A percentile compares a stretch with the other conserved stretches of the same genome.
Evolutionary conservation across 2,888 invertebrate species (phyloP).

Genomic region (Leptinotarsa rubiginosa): DNA sequence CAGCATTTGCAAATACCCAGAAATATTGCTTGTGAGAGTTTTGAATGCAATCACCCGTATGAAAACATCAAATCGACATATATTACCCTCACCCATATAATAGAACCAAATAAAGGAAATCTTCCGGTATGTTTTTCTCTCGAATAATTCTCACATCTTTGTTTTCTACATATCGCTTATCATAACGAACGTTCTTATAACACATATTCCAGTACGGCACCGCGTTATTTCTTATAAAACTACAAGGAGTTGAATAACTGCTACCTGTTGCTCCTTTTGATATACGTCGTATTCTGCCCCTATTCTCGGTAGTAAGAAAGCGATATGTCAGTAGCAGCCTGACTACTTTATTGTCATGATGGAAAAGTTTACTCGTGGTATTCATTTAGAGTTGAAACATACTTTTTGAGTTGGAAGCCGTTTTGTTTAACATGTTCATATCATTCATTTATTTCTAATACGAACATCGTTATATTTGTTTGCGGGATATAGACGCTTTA

Average conservation of each 20-base stretch:
- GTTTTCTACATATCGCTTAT: not conserved
- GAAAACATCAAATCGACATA: too few relatives aligned
- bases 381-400: too few relatives aligned
- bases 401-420: too few relatives aligned
- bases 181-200: not conserved
- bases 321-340: not conserved
- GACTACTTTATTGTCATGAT: not conserved
- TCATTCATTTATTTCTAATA: too few relatives aligned
- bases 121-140: not conserved
- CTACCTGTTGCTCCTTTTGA: slow-evolving; percentile 10
- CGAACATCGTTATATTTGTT: too few relatives aligned
- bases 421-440: too few relatives aligned
- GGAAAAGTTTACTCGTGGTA: not conserved
- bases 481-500: too few relatives aligned
- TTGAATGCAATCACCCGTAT: too few relatives aligned
- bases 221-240: slow-evolving; percentile 3
- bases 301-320: not conserved
- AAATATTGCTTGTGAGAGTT: too few relatives aligned
- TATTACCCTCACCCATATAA: too few relatives aligned
- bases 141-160: not conserved
- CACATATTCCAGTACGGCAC: not conserved
- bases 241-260: slow-evolving; percentile 7
- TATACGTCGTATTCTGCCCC: not conserved
- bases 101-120: not conserved
- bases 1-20: too few relatives aligned